Base-by-base conservation (phyloP, 2,113 vertebrate species). In the Cyanoliseus patagonus region DNA sequence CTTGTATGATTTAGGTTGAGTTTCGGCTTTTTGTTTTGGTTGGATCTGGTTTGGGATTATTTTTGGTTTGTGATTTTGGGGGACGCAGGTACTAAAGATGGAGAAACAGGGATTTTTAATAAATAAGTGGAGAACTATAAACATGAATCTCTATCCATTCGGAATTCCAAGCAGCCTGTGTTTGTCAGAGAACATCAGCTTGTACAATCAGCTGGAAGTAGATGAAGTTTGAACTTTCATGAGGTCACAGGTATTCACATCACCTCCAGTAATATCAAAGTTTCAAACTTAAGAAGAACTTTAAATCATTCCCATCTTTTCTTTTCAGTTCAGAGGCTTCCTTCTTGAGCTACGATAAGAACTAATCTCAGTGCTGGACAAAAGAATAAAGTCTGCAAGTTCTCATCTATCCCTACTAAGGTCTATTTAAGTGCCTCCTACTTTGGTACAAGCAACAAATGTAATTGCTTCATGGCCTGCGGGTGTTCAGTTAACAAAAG, bases 401-500 rank as follows among this genome's bases (percentile, higher is more conserved):
- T 98, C 97, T 98, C 96, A 95, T 96, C 97, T 97, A 79, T 97
- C 97, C 95, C 95, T 88, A 92, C 95, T 86, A 94, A 97, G 94
- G 95, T 97, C 97, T 97, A 94, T 96, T 98, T 97, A 97, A 97
- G 95, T 96, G 96, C 97, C 97, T 97, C 92, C 94, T 90, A 96
- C 97, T 97, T 97, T 93, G 97, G 97, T 87, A 96, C 96, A 97
- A 97, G 97, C 97, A 98, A 98, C 98, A 98, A 98, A 98, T 97
- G 97, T 98, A 98, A 98, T 98, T 98, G 98, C 98, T 97, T 98
- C 97, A 92, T 95, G 97, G 97, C 97, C 98, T 97, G 97, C 94
- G 97, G 98, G 98, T 98, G 97, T 98, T 97, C 98, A 73, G 24
- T 92, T 76, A 97, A 98, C 98, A 98, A 98, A 98, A 98, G 98